Evolutionary conservation across 2,797 vertebrate species (phyloP).

Genomic region (Notolabrus celidotus): DNA sequence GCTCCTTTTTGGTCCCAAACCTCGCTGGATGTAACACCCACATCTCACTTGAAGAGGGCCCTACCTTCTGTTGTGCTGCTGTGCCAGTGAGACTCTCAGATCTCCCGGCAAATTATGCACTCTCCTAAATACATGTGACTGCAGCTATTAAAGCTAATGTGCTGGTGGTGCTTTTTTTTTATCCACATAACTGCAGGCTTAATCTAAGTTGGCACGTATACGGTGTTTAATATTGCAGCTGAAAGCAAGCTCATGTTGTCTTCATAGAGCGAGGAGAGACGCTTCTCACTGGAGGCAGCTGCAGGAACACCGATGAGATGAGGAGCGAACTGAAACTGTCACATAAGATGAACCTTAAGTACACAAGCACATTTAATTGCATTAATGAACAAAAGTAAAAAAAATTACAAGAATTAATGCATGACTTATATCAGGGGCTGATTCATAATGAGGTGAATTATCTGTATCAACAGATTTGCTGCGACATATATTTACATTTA

Average conservation of each 20-base stretch:
- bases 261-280: constrained; percentile 27
- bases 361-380: constrained; percentile 28
- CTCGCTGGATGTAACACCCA: constrained; percentile 40
- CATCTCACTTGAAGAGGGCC: constrained; percentile 43
- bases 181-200: constrained; percentile 46
- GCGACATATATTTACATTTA: not conserved
- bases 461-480: not conserved
- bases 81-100: constrained; percentile 38
- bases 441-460: not conserved
- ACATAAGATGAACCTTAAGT: constrained; percentile 36
- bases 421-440: constrained; percentile 10
- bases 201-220: constrained; percentile 51
- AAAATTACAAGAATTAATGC: constrained; percentile 41
- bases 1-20: constrained; percentile 16
- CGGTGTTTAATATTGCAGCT: constrained; percentile 41
- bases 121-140: constrained; percentile 58
- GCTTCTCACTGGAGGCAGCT: constrained; percentile 19
- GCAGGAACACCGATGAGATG: constrained; percentile 26
- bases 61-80: constrained; percentile 50
- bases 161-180: constrained; percentile 39
- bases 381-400: constrained; percentile 49
- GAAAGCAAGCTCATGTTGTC: constrained; percentile 36
- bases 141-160: constrained; percentile 58
- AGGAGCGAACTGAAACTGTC: constrained; percentile 32
- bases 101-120: constrained; percentile 49